Percentiles rank a stretch among this genome's conserved stretches.
Conservation (phyloP, 1,140 invertebrate genomes). For the Drosophila rhopaloa region DNA sequence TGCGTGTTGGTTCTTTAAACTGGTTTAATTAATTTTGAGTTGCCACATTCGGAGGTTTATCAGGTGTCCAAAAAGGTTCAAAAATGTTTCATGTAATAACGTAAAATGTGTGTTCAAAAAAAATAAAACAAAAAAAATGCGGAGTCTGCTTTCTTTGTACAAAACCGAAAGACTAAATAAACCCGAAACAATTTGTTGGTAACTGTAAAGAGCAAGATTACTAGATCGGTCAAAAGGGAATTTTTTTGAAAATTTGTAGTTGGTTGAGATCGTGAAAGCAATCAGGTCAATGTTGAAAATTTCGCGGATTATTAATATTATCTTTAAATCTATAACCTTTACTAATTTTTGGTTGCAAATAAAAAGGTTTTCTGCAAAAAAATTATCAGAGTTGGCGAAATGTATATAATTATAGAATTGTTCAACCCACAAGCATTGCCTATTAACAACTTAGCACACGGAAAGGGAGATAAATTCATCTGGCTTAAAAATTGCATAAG, state of each 20-base stretch:
- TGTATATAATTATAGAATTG: no score
- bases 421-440: no score
- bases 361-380: no score
- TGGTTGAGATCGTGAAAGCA: no score
- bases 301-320: no score
- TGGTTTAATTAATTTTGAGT: conserved; percentile 23
- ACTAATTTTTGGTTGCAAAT: no score
- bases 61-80: conserved; percentile 14
- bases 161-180: conserved; percentile 30
- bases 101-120: conserved; percentile 16
- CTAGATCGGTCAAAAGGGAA: conserved; percentile 15
- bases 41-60: background rate
- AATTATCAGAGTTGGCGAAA: no score
- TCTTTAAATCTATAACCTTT: no score
- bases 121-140: conserved; percentile 19
- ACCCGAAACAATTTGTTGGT: background rate
- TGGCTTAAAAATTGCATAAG: no score
- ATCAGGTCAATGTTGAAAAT: no score
- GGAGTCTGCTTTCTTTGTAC: conserved; percentile 17
- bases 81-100: conserved; percentile 5
- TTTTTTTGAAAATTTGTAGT: background rate
- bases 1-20: conserved; percentile 1
- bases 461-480: no score
- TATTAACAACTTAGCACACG: no score
- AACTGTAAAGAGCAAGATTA: conserved; percentile 16